Evolutionary conservation across 2,797 vertebrate genomes (phyloP), one percentile per base, ranked within the genome.

Genomic region (Enteromius treurensis): DNA sequence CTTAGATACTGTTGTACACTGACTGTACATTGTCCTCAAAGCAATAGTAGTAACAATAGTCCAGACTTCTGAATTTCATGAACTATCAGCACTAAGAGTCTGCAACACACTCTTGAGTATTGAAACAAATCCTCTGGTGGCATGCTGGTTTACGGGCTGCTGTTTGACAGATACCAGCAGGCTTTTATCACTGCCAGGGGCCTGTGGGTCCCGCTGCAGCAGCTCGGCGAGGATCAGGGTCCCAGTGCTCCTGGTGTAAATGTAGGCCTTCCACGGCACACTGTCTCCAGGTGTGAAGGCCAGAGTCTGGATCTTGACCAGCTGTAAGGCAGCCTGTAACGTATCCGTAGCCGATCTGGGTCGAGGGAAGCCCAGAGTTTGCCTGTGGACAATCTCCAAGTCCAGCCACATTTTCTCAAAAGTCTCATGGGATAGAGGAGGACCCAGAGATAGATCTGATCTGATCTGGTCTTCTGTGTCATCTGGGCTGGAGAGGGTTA

Each of bases 241-340:
- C 70, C 94, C 92, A 0, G 85, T 9, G 8, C 92, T 88, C 82
- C 95, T 95, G 29, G 96, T 96, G 85, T 95, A 96, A 81, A 99
- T 91, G 89, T 97, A 99, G 64, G 96, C 96, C 85, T 96, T 98
- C 98, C 98, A 99, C 0, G 96, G 96, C 64, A 91, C 90, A 0
- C 92, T 85, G 13, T 94, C 92, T 0, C 92, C 88, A 3, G 91
- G 95, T 21, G 96, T 99, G 93, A 97, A 95, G 4, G 98, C 98
- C 65, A 99, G 91, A 0, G 96, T 95, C 89, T 98, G 97, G 92
- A 99, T 95, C 88, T 98, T 96, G 86, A 98, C 93, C 5, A 97
- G 93, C 15, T 94, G 96, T 82, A 99, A 93, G 5, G 96, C 96
- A 8, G 94, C 93, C 90, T 98, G 97, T 34, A 99, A 88, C 60